Evolutionary conservation across 37 sponge, comb jelly and placozoan genomes (phyloP).

Genomic region (Spongilla lacustris): DNA sequence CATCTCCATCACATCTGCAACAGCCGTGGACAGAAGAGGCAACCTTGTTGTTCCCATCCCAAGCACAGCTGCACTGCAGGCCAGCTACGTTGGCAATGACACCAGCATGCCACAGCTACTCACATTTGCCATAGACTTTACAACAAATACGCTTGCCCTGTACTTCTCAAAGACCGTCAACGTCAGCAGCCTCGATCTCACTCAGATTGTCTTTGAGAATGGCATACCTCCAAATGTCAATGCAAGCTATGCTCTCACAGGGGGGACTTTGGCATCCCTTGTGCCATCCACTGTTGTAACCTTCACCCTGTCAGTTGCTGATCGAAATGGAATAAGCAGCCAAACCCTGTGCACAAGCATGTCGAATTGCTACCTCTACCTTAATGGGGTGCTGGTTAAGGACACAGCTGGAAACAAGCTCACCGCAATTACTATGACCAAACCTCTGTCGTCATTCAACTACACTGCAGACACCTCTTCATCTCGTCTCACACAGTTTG

Average conservation of each 20-base stretch:
- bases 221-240: constrained; percentile 5
- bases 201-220: constrained; percentile 50
- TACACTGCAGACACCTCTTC: constrained; percentile 67
- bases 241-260: constrained; percentile 68
- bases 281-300: constrained; percentile 4
- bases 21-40: constrained; percentile 77
- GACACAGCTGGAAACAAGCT: constrained; percentile 80
- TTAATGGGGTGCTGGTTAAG: constrained; percentile 42
- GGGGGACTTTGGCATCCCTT: constrained; percentile 42
- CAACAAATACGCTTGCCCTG: constrained; percentile 61
- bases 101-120: constrained; percentile 61
- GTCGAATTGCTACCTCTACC: constrained; percentile 56
- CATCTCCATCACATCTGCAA: constrained; percentile 40
- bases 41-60: constrained; percentile 60
- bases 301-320: constrained; percentile 52
- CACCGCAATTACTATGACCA: constrained; percentile 8
- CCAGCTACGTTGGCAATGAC: constrained; percentile 43
- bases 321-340: constrained; percentile 75
- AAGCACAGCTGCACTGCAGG: constrained; percentile 43
- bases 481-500: constrained; percentile 60
- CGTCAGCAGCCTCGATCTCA: constrained; percentile 71
- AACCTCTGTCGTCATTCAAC: constrained; percentile 10
- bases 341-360: constrained; percentile 61
- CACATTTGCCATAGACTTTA: constrained; percentile 76
- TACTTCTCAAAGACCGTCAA: constrained; percentile 89